Evolutionary conservation across 2,113 vertebrate genomes (phyloP).

Genomic region (Syrmaticus mikado): DNA sequence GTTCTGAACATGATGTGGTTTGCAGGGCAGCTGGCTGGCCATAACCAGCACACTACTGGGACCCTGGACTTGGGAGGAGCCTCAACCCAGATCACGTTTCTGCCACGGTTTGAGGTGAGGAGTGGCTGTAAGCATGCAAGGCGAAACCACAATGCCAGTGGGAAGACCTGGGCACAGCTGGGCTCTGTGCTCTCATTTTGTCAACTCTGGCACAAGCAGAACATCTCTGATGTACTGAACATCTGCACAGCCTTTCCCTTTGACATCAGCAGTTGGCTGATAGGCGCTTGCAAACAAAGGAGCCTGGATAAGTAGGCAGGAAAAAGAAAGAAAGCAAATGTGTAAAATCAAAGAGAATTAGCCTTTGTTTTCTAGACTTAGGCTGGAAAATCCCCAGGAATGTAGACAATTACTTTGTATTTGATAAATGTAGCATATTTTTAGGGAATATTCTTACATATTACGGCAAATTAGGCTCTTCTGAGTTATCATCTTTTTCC

Average conservation of each 20-base stretch:
- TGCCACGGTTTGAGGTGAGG: slow-evolving; percentile 90
- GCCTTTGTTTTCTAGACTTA: slow-evolving; percentile 17
- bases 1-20: slow-evolving; percentile 60
- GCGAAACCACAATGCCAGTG: neutral
- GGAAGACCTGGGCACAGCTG: neutral
- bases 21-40: slow-evolving; percentile 91
- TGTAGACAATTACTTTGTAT: neutral
- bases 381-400: neutral
- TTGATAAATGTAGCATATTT: neutral
- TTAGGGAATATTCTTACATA: neutral
- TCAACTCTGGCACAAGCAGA: neutral
- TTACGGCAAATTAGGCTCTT: neutral
- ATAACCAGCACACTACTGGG: slow-evolving; percentile 86
- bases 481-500: neutral
- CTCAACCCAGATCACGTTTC: slow-evolving; percentile 97
- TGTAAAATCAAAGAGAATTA: neutral
- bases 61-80: slow-evolving; percentile 96
- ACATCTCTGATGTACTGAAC: neutral
- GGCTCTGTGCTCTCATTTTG: neutral
- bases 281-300: neutral
- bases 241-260: slow-evolving; percentile 18
- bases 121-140: neutral
- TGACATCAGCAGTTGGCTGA: slow-evolving; percentile 18
- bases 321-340: neutral
- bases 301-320: neutral